Percentiles rank a stretch among this genome's conserved stretches.
Evolutionary conservation across 2,113 vertebrate genomes (phyloP).

Genomic region (Nesogale talazaci): DNA sequence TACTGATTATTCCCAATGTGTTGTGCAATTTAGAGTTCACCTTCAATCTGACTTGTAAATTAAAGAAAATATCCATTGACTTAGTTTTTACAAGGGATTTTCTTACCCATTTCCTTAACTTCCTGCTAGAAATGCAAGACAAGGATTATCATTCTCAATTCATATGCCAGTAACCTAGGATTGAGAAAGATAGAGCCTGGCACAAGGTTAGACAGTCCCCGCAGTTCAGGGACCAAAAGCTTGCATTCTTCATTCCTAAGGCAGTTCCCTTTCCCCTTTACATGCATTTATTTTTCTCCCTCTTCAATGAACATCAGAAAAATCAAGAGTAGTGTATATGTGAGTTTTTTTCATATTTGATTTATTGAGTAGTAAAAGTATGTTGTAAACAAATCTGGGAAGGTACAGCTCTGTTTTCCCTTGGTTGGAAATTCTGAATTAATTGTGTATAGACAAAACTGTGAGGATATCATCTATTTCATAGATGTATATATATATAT

Average conservation of each 20-base stretch:
- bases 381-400: conserved; percentile 39
- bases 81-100: not conserved
- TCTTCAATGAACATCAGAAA: not conserved
- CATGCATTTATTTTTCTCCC: not conserved
- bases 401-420: conserved; percentile 30
- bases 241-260: not conserved
- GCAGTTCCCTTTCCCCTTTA: not conserved
- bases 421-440: conserved; percentile 71
- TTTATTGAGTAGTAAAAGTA: conserved; percentile 36
- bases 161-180: not conserved
- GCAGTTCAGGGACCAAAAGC: not conserved
- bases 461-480: not conserved
- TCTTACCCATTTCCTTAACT: not conserved
- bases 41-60: not conserved
- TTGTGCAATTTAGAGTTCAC: not conserved
- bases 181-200: not conserved
- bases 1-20: not conserved
- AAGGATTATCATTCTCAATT: not conserved
- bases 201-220: too few relatives aligned
- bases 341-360: conserved; percentile 32
- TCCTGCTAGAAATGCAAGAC: not conserved
- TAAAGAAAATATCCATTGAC: not conserved
- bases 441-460: conserved; percentile 13
- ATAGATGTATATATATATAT: not conserved
- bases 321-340: conserved; percentile 7